phyloP scores from a whole-genome alignment of 2,888 invertebrate genomes.

The Drosophila anomelani region DNA sequence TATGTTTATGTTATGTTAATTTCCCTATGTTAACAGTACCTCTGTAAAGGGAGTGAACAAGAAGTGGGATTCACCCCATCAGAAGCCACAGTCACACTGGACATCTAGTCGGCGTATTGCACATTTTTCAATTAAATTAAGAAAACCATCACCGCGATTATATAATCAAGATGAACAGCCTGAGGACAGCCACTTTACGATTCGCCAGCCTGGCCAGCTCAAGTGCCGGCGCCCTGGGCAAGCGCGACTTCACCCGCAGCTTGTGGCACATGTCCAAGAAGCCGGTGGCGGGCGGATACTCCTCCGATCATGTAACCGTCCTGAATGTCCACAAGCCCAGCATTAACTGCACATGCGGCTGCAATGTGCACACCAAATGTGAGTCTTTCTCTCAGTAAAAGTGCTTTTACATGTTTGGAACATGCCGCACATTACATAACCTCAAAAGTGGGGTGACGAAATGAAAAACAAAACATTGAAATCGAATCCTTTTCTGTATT shows the following conservation, averaged over 20 bases:
- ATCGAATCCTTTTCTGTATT: conserved; percentile 27
- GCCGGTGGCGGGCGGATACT: conserved; percentile 75
- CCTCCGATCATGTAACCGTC: conserved; percentile 80
- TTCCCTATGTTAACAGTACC: no score
- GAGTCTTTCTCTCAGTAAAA: conserved; percentile 53
- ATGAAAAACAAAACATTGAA: conserved; percentile 30
- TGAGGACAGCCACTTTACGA: conserved; percentile 88
- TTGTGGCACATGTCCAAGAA: conserved; percentile 90
- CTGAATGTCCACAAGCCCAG: conserved; percentile 86
- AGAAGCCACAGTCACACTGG: conserved; percentile 6
- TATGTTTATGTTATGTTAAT: no score
- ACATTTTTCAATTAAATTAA: conserved; percentile 52
- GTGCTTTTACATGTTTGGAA: neutral
- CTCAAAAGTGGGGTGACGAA: conserved; percentile 62
- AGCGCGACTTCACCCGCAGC: conserved; percentile 89
- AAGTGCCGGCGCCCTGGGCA: conserved; percentile 81
- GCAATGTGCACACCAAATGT: conserved; percentile 92
- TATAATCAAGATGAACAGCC: conserved; percentile 88
- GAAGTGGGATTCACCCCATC: neutral
- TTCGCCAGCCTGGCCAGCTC: conserved; percentile 80
- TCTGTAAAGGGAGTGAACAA: no score
- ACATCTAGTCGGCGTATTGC: conserved; percentile 27
- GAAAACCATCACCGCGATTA: conserved; percentile 42
- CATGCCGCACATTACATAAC: conserved; percentile 74
- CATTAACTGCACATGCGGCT: conserved; percentile 89